Evolutionary conservation across 2,797 vertebrate genomes (phyloP).

Genomic region (Pantherophis alleghaniensis): DNA sequence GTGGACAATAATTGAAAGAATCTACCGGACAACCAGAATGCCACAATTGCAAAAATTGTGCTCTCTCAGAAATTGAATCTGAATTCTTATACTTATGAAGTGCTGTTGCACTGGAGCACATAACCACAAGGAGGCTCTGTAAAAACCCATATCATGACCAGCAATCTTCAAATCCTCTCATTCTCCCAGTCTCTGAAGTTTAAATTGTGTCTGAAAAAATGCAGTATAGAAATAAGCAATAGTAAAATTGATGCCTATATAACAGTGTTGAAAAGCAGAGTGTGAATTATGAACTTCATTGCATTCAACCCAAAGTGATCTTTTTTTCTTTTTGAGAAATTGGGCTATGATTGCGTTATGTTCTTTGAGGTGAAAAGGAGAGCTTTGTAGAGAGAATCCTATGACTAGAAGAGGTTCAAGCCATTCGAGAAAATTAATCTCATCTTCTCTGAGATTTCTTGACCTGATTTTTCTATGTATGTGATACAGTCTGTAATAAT

Average conservation of each 20-base stretch:
- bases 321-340: not conserved
- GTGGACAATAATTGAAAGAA: slow-evolving; percentile 30
- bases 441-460: not conserved
- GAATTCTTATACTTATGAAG: not conserved
- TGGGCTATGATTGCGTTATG: not conserved
- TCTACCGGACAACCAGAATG: slow-evolving; percentile 21
- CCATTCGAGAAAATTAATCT: not conserved
- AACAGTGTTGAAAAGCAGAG: not conserved
- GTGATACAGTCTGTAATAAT: not conserved
- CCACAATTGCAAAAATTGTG: slow-evolving; percentile 23
- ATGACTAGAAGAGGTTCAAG: not conserved
- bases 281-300: not conserved
- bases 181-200: not conserved
- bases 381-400: not conserved
- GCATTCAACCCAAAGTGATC: slow-evolving; percentile 1
- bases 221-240: not conserved
- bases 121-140: not conserved
- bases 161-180: not conserved
- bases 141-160: not conserved
- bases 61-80: not conserved
- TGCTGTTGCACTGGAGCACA: not conserved
- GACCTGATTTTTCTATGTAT: not conserved
- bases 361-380: not conserved
- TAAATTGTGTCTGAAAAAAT: not conserved
- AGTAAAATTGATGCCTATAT: not conserved